Base-by-base conservation (phyloP, 2,888 invertebrate genomes). In the Conus canariensis region DNA sequence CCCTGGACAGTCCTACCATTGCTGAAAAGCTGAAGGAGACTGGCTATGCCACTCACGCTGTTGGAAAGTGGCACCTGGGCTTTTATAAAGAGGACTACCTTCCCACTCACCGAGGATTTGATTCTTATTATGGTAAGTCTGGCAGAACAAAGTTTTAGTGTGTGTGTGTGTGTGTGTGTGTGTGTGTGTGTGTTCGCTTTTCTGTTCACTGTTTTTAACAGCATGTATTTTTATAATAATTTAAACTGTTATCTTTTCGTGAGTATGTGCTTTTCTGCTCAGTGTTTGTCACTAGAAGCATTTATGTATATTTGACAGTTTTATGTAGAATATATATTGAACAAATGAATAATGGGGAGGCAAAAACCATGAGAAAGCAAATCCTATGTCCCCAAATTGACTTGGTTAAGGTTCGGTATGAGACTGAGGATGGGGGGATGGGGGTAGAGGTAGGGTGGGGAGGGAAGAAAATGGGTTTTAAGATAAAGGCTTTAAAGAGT, bases 61-160 rank as follows among this genome's bases (percentile, higher is more conserved):
- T 94, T 4, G 95, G 94, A 87, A 94, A 94, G 88, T 96, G 96
- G 96, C 96, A 97, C 93, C 92, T 96, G 82, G 96, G 96, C 2
- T 96, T 96, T 91, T 96, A 96, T 93, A 95, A 95, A 90, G 93
- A 95, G 88, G 95, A 95, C n/a, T 96, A 95, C 90, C 93, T 96
- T 2, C 96, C 96, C 12, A 94, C 95, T 5, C 93, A 93, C 82
- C 93, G 96, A 58, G 96, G 96, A 8, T 96, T 96, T 92, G 96
- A 96, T 92, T 95, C 96, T 22, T 96, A 96, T 91, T 96, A 95
- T 92, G 93, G 93, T 92, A 67, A 88, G 92, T 45, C 12, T 12
- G n/a, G 74, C 8, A 74, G 22, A 16, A 64, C 10, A 64, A 64
- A 64, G 10, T 64, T 16, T 14, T 30, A n/a, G n/a, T n/a, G n/a